Percentiles rank a stretch among this genome's conserved stretches.
These are phyloP conservation scores for Chelon auratus DNA, from an alignment of 2,797 vertebrate genomes.

Conservation along the genomic window DNA sequence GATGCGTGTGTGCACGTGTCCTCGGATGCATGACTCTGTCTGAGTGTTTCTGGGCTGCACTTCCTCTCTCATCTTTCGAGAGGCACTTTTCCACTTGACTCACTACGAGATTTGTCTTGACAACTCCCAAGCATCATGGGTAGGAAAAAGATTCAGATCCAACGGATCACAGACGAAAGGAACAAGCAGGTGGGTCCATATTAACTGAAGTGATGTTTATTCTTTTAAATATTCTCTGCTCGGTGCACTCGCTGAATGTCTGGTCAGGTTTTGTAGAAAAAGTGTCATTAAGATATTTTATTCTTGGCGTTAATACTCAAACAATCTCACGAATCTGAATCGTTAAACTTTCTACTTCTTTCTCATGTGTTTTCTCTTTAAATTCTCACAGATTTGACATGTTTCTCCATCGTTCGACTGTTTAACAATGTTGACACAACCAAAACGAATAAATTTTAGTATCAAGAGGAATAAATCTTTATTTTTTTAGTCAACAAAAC, in stretches of 20 bases:
- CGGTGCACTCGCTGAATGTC: no score
- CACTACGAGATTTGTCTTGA: conserved; percentile 61
- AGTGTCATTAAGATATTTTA: no score
- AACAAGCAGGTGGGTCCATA: conserved; percentile 89
- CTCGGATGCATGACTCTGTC: conserved; percentile 67
- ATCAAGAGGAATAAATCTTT: neutral
- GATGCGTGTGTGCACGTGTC: conserved; percentile 61
- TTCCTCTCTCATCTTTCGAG: conserved; percentile 58
- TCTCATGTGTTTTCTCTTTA: no score
- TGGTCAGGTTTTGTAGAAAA: no score
- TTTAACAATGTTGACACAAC: no score
- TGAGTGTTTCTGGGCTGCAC: conserved; percentile 66
- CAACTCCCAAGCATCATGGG: conserved; percentile 88
- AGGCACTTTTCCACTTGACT: conserved; percentile 65
- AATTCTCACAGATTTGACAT: no score
- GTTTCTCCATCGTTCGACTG: no score
- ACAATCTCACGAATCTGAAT: no score
- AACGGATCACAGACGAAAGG: conserved; percentile 96
- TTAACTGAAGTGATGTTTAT: neutral
- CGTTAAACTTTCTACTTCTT: no score
- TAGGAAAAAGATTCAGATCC: conserved; percentile 98
- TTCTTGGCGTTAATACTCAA: no score
- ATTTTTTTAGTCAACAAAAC: neutral
- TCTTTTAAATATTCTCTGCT: neutral
- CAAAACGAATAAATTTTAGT: no score